phyloP scores from a whole-genome alignment of 2,797 vertebrate species.

The Ispidina lecontei region DNA sequence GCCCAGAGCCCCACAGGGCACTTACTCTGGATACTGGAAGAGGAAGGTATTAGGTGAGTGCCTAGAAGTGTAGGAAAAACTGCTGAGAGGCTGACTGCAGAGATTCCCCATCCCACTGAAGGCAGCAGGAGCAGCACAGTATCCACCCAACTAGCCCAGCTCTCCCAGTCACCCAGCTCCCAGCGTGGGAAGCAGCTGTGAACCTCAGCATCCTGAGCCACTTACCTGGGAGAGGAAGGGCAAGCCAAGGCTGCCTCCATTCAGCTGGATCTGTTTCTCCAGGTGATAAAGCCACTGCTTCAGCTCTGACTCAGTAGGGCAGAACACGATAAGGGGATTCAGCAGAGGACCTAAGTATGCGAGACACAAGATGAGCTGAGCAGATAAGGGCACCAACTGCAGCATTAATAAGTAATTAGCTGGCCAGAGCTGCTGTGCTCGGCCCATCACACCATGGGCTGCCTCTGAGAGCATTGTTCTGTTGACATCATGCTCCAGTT shows the following conservation, averaged over 20 bases:
- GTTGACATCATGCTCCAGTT: background rate
- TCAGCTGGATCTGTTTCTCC: slow-evolving; percentile 89
- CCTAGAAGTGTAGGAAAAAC: background rate
- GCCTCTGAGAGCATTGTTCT: background rate
- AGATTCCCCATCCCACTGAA: background rate
- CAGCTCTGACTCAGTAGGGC: slow-evolving; percentile 85
- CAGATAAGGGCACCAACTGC: background rate
- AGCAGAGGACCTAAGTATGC: slow-evolving; percentile 86
- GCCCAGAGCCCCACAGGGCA: background rate
- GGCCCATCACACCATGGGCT: rapidly evolving
- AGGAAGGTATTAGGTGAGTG: background rate
- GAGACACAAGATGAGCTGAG: background rate
- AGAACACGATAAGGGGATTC: slow-evolving; percentile 91
- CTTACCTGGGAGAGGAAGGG: slow-evolving; percentile 72
- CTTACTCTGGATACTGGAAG: background rate
- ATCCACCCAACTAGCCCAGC: background rate
- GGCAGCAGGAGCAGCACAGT: background rate
- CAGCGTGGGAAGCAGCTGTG: rapidly evolving
- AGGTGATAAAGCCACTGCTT: slow-evolving; percentile 91
- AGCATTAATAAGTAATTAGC: background rate
- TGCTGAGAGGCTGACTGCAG: background rate
- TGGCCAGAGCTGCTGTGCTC: background rate
- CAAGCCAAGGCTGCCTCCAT: slow-evolving; percentile 76
- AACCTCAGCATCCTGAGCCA: background rate
- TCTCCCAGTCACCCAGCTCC: background rate